Base-by-base conservation (phyloP, 2,888 invertebrate genomes). In the Ectemnius cavifrons region DNA sequence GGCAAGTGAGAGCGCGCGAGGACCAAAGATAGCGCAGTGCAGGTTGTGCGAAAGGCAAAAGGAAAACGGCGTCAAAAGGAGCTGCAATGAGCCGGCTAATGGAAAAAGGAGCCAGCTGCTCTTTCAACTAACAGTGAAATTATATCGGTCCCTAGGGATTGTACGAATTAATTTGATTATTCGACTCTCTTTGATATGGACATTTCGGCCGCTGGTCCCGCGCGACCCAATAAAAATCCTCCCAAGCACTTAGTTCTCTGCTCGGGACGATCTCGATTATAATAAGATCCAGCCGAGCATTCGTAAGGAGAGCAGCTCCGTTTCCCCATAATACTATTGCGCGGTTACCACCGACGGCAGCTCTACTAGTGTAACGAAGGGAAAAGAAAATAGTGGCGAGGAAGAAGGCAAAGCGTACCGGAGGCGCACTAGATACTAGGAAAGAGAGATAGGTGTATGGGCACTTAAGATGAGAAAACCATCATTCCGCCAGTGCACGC, bases 201-300 rank as follows among this genome's bases (percentile, higher is more conserved):
- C 64, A 28, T 28, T 49, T 37, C 47, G 56, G 23, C 62, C 63
- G 64, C 60, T 57, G 60, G 67, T 65, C 57, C 23, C 56, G 67
- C 72, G 79, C 37, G 37, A 82, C 77, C 71, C 66, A 77, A 82
- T 82, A 79, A 82, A 82, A 82, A 82, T 82, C 74, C 61, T 72
- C 69, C 27, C 60, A 67, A 62, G 57, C 69, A 56, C 66, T 60
- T 63, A 14, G 16, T 14, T 16, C 5, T 59, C 63, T 67, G 49
- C 49, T 59, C 52, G 52, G 18, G 67, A 74, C 73, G 72, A 81
- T 76, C 75, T 59, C 65, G 60, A 61, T 59, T 69, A 67, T 82
- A 83, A 84, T 84, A 80, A 83, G 84, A 84, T 79, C 78, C 74
- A 61, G 72, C 71, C 3, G 23, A 23, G 58, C 80, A 80, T 83